Evolutionary conservation across 2,888 invertebrate species (phyloP).

Genomic region (Troides aeacus): DNA sequence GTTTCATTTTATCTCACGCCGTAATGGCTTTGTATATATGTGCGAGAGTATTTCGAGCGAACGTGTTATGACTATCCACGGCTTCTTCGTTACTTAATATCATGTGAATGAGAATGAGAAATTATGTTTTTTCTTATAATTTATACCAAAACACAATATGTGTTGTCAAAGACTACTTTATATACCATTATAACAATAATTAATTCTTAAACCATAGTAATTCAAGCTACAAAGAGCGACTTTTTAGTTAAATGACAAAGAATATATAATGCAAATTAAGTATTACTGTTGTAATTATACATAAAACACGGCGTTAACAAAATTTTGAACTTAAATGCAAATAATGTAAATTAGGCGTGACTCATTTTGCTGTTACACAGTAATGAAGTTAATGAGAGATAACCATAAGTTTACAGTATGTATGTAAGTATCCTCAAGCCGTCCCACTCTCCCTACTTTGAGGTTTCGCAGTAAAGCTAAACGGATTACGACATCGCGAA

Average conservation of each 20-base stretch:
- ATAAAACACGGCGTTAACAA: background rate
- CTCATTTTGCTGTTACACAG: slow-evolving; percentile 6
- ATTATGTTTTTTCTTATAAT: too few relatives aligned
- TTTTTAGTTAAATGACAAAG: background rate
- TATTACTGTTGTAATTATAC: background rate
- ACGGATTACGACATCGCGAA: slow-evolving; percentile 35
- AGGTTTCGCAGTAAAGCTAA: slow-evolving; percentile 47
- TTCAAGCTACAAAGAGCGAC: background rate
- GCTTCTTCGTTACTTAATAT: too few relatives aligned
- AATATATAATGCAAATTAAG: background rate
- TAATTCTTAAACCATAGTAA: too few relatives aligned
- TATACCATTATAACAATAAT: too few relatives aligned
- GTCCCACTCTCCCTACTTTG: slow-evolving; percentile 44
- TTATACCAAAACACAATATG: too few relatives aligned
- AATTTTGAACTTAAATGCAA: background rate
- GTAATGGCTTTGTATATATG: too few relatives aligned
- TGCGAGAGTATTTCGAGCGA: too few relatives aligned
- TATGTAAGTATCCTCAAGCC: slow-evolving; percentile 47
- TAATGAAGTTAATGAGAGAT: slow-evolving; percentile 14
- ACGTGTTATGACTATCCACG: too few relatives aligned
- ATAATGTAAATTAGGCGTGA: background rate
- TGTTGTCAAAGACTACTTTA: too few relatives aligned
- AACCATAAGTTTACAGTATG: slow-evolving; percentile 3
- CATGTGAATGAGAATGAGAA: too few relatives aligned
- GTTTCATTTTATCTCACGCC: too few relatives aligned